A percentile compares a stretch with the other conserved stretches of the same genome.
phyloP scores from a whole-genome alignment of 2,113 vertebrate species.

The Nothoprocta pentlandii region DNA sequence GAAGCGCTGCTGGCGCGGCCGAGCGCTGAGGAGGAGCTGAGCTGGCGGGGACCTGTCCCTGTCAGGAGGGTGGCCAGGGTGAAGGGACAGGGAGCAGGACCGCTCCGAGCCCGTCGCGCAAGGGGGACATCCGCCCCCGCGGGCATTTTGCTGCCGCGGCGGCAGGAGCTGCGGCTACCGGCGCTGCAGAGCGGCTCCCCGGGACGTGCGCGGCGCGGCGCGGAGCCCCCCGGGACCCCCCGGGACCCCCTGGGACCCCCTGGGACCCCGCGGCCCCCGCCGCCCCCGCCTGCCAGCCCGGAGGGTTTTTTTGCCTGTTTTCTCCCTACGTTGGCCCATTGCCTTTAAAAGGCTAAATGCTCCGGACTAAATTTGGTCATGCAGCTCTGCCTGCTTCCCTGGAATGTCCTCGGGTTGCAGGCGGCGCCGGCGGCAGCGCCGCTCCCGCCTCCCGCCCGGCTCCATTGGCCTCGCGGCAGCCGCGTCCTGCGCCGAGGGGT shows the following conservation, averaged over 20 bases:
- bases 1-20: not conserved
- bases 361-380: constrained; percentile 97
- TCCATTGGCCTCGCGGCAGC: constrained; percentile 73
- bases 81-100: too few relatives aligned
- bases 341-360: constrained; percentile 97
- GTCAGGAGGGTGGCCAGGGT: too few relatives aligned
- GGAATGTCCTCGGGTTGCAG: constrained; percentile 95
- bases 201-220: too few relatives aligned
- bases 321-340: constrained; percentile 81
- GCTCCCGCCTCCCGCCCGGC: constrained; percentile 66
- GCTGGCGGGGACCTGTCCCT: too few relatives aligned
- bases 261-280: not conserved
- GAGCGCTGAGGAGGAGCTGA: not conserved
- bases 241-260: not conserved
- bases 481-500: not conserved
- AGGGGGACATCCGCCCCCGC: too few relatives aligned
- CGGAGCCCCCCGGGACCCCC: too few relatives aligned
- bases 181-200: too few relatives aligned
- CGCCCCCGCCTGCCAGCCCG: constrained; percentile 44
- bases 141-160: too few relatives aligned
- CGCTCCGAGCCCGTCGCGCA: too few relatives aligned
- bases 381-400: constrained; percentile 91
- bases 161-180: too few relatives aligned
- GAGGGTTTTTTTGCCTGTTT: constrained; percentile 78
- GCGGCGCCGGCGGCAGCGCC: constrained; percentile 81